Percentiles rank a stretch among this genome's conserved stretches.
phyloP scores from a whole-genome alignment of 1,140 invertebrate genomes.

The Drosophila trapezifrons region DNA sequence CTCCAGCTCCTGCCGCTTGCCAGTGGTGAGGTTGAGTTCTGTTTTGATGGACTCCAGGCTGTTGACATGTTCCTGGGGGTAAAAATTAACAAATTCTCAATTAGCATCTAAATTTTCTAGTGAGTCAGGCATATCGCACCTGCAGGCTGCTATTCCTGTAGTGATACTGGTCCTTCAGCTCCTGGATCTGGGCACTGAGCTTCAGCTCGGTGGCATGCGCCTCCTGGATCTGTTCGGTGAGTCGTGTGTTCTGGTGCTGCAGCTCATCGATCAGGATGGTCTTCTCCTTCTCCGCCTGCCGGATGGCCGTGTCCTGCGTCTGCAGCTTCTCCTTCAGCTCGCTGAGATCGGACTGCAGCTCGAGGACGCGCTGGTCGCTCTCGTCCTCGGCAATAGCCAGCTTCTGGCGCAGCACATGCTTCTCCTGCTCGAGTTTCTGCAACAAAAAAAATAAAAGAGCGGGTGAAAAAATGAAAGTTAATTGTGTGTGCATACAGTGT shows the following conservation, averaged over 20 bases:
- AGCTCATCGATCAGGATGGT: conserved; percentile 92
- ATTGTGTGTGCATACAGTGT: conserved; percentile 37
- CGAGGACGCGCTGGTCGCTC: conserved; percentile 93
- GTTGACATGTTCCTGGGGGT: conserved; percentile 91
- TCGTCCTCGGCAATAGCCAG: conserved; percentile 93
- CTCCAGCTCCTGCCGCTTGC: conserved; percentile 94
- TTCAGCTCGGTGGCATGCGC: conserved; percentile 92
- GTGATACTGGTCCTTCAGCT: conserved; percentile 92
- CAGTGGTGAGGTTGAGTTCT: conserved; percentile 93
- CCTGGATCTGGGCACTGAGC: conserved; percentile 91
- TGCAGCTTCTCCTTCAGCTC: conserved; percentile 89
- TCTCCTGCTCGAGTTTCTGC: conserved; percentile 96
- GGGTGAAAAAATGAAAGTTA: conserved; percentile 64
- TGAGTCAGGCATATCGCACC: conserved; percentile 57
- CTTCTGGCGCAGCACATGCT: conserved; percentile 92
- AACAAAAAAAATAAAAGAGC: neutral
- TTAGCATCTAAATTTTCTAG: neutral
- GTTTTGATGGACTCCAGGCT: conserved; percentile 94
- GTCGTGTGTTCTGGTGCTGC: conserved; percentile 94
- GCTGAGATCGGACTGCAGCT: conserved; percentile 94
- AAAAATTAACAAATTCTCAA: accelerated
- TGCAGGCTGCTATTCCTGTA: conserved; percentile 91
- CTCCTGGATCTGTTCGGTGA: conserved; percentile 94
- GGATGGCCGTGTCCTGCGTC: conserved; percentile 85
- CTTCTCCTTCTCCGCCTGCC: conserved; percentile 91